Evolutionary conservation across 1,140 invertebrate genomes (phyloP), one percentile per base, ranked within the genome.

Genomic region (Battus philenor): DNA sequence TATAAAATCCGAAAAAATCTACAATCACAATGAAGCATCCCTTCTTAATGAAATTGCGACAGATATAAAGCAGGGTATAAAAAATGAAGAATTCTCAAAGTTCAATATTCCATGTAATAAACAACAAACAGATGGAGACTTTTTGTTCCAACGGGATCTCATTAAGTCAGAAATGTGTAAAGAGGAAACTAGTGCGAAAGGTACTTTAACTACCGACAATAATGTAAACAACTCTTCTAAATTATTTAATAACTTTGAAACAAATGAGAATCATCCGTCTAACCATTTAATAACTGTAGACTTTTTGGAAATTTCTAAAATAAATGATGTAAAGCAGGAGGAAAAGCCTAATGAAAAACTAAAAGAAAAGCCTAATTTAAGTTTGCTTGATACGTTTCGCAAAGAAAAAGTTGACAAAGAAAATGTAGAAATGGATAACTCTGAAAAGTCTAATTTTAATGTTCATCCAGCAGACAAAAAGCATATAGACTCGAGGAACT

Each of bases 371-470:
- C 48, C 44, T 36, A 65, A 52, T 50, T 50, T 58, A 34, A 65
- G 52, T 47, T 43, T 43, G n/a, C 47, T 54, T 33, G 48, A 48
- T 32, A 44, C 38, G 29, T 52, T 57, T 39, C 58, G 63, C 15
- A 55, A 50, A 13, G 64, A 56, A 15, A 72, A 66, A 53, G 43
- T 54, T 32, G 69, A 68, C 56, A 74, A 74, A 50, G 69, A 78
- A 50, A 69, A 72, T 47, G 74, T 68, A 51, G 63, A 74, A 39
- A 62, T 61, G 41, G 69, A 70, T n/a, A 79, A 76, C 43, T 41
- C 59, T 26, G 74, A 74, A 50, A 81, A 69, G 59, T 51, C 63
- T 16, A 68, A 60, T 47, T 39, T 45, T 34, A 11, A 59, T 33
- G 9, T 58, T 15, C 12, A 15, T 52, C 49, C 46, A 15, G 9